Percentiles rank a stretch among this genome's conserved stretches.
Evolutionary conservation across 1,140 invertebrate genomes (phyloP).

Genomic region (Sycophaga agraensis): DNA sequence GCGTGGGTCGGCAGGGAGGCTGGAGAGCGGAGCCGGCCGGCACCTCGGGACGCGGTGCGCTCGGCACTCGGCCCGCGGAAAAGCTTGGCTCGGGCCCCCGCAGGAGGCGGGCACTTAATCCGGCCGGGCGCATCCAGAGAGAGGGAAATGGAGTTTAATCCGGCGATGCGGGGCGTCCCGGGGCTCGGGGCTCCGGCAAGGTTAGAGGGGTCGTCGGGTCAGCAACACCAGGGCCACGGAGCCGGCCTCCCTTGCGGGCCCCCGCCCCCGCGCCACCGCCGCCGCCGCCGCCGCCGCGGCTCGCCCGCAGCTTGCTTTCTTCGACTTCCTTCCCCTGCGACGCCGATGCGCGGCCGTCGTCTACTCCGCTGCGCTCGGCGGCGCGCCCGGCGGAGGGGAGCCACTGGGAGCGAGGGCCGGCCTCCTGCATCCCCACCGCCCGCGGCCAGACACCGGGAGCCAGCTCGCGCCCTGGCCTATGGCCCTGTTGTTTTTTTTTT

Average conservation of each 20-base stretch:
- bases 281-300: background rate
- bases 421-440: too few species aligned
- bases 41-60: too few species aligned
- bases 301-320: conserved; percentile 30
- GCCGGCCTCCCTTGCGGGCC: conserved; percentile 31
- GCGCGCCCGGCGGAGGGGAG: too few species aligned
- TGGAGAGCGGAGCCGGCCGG: too few species aligned
- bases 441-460: too few species aligned
- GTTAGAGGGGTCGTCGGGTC: conserved; percentile 56
- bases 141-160: conserved; percentile 15
- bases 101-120: background rate
- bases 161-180: background rate
- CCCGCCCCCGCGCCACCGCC: conserved; percentile 15
- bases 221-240: conserved; percentile 51
- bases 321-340: conserved; percentile 29
- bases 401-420: too few species aligned
- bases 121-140: too few species aligned
- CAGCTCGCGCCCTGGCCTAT: too few species aligned
- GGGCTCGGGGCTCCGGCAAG: conserved; percentile 36
- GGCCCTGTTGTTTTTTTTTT: too few species aligned
- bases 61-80: background rate
- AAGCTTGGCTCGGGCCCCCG: background rate
- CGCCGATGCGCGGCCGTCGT: too few species aligned
- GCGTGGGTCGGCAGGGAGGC: too few species aligned
- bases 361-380: too few species aligned